Base-by-base conservation (phyloP, 1,140 invertebrate genomes). In the Zaprionus kolodkinae region DNA sequence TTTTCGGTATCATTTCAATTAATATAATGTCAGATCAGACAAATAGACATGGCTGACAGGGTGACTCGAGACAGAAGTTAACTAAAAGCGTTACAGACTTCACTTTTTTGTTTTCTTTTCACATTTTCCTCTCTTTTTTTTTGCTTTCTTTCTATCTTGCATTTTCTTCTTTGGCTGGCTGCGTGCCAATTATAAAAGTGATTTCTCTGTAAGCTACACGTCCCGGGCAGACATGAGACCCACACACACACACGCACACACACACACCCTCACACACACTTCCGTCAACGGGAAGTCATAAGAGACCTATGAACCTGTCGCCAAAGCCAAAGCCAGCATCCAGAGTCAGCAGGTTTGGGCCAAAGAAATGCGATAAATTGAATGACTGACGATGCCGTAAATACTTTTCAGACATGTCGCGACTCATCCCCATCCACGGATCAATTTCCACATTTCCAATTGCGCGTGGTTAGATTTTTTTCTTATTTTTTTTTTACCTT, bases 111-210 rank as follows among this genome's bases (percentile, higher is more conserved):
- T 52, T 62, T 36, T 64, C 30, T 72, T 57, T 38, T 70, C 25
- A 55, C 60, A 55, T 64, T 60, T 78, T 52, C 57, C 30, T 50
- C 50, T 54, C 33, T 25, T 40, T 66, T 38, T 71, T 35, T 40
- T 15, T 61, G 63, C 52, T 56, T 43, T 40, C 50, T 61, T 62
- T 50, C 45, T 56, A 54, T 66, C 66, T 68, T 63, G 17, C 50
- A 84, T 73, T 80, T 89, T 78, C 73, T 78, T 1, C 21, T 84
- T 87, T 87, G 65, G 76, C 79, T 88, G 85, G 85, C 85, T 88
- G 85, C 86, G 85, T 89, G 85, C 85, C 85, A 88, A 88, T 88
- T 88, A 88, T 88, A 88, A 88, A 88, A 88, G 85, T 88, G 85
- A 88, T 88, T 88, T 85, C 65, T 73, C 82, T 84, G 84, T 88